Percentiles rank a stretch among this genome's conserved stretches.
These are phyloP conservation scores for Patiria miniata DNA, from an alignment of 35 echinoderm and acorn worm species.

Conservation along the genomic window DNA sequence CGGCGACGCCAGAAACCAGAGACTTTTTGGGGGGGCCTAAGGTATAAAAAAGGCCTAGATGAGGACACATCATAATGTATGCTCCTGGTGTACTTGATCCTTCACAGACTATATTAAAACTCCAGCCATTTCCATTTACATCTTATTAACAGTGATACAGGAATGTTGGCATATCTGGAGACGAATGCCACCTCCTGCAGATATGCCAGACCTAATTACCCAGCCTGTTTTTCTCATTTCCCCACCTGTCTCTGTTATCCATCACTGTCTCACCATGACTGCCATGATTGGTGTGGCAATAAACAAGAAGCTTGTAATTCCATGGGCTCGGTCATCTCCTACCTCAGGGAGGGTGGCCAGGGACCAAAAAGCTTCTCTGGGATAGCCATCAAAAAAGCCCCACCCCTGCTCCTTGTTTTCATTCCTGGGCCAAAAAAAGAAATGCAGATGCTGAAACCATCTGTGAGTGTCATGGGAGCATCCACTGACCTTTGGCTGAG, in stretches of 20 bases:
- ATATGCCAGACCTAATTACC: constrained; percentile 11
- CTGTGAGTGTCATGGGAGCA: too few relatives aligned
- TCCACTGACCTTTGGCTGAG: too few relatives aligned
- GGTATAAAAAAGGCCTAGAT: too few relatives aligned
- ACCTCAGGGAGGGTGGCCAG: background rate
- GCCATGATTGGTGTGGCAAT: background rate
- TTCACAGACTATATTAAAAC: too few relatives aligned
- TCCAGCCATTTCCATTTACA: too few relatives aligned
- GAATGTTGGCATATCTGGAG: too few relatives aligned
- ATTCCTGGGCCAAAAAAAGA: background rate
- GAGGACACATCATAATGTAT: too few relatives aligned
- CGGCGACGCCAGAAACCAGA: too few relatives aligned
- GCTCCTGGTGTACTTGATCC: too few relatives aligned
- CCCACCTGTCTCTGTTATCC: constrained; percentile 21
- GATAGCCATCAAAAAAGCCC: background rate
- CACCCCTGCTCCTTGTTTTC: constrained; percentile 14
- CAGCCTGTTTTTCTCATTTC: constrained; percentile 24
- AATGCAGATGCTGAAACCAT: too few relatives aligned
- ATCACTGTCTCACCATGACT: constrained; percentile 4
- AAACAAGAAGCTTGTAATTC: background rate
- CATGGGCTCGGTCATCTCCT: background rate
- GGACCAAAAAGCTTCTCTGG: background rate
- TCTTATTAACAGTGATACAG: too few relatives aligned
- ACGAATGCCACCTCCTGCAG: background rate
- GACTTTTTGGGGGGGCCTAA: too few relatives aligned